Conservation (phyloP, 2,888 invertebrate genomes). For the Hemistola chrysoprasaria region DNA sequence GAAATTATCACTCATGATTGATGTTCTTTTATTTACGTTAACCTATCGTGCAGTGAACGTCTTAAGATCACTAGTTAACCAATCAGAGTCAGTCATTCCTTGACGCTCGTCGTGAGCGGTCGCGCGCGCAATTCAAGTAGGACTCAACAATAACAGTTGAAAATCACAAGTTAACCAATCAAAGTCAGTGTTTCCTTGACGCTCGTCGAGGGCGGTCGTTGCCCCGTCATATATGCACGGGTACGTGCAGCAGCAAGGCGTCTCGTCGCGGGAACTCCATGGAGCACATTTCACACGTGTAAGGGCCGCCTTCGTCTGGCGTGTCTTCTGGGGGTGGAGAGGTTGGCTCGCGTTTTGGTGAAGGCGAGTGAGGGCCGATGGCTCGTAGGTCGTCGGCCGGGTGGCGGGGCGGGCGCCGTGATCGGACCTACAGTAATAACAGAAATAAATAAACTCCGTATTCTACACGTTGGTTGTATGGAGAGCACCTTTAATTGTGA, state of each 20-base stretch:
- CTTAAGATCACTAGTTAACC: too few species aligned
- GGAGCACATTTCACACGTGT: constrained; percentile 92
- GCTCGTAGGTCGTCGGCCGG: constrained; percentile 69
- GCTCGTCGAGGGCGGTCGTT: constrained; percentile 12
- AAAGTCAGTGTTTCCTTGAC: constrained; percentile 2
- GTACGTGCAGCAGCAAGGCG: constrained; percentile 88
- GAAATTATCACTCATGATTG: too few species aligned
- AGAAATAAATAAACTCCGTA: too few species aligned
- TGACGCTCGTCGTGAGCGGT: too few species aligned
- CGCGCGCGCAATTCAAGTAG: too few species aligned
- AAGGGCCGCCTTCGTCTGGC: constrained; percentile 78
- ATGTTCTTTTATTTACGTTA: too few species aligned
- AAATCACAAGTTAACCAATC: neutral
- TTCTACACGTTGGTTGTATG: too few species aligned
- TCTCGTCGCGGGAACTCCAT: constrained; percentile 88
- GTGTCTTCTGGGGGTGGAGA: constrained; percentile 2
- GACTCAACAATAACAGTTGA: too few species aligned
- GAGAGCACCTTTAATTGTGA: too few species aligned
- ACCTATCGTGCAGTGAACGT: too few species aligned
- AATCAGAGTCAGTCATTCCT: too few species aligned
- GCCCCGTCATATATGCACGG: constrained; percentile 88
- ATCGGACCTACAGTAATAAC: constrained; percentile 37
- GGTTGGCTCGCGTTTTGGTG: constrained; percentile 19
- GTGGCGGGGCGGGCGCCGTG: constrained; percentile 60
- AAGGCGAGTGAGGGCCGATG: constrained; percentile 42